A percentile compares a stretch with the other conserved stretches of the same genome.
Conservation (phyloP, 1,140 invertebrate genomes). For the Drosophila aff. region DNA sequence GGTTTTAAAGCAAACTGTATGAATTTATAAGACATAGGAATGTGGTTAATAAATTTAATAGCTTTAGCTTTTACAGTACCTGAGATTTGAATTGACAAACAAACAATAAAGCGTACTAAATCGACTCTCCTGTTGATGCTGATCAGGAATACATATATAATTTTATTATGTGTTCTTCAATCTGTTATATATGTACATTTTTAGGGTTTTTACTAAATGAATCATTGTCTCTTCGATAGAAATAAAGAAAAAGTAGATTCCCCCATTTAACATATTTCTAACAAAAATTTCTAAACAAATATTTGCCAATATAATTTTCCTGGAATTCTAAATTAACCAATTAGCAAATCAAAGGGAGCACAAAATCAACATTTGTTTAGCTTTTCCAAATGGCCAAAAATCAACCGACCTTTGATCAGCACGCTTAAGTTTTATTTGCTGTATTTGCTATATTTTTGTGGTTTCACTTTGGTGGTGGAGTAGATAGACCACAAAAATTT, state of each 20-base stretch:
- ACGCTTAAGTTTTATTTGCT: conserved; percentile 6
- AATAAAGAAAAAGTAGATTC: conserved; percentile 3
- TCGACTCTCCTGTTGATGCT: neutral
- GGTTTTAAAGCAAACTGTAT: no score
- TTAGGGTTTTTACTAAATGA: neutral
- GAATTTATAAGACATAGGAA: neutral
- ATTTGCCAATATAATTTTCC: conserved; percentile 1
- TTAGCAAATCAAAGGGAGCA: conserved; percentile 32
- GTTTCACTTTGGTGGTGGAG: conserved; percentile 29
- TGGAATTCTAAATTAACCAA: conserved; percentile 40
- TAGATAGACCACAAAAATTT: conserved; percentile 63
- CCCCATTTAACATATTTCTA: conserved; percentile 14
- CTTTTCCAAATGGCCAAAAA: conserved; percentile 12
- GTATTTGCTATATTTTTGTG: conserved; percentile 4
- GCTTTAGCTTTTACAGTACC: neutral
- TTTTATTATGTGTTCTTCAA: no score
- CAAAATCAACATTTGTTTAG: conserved; percentile 18
- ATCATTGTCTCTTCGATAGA: neutral
- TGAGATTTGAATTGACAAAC: neutral
- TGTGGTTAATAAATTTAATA: no score
- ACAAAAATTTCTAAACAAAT: neutral
- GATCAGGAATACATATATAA: neutral
- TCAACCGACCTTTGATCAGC: conserved; percentile 28
- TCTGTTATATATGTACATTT: no score
- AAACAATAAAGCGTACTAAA: neutral